phyloP scores from a whole-genome alignment of 1,140 invertebrate species.

The Vanessa tameamea region DNA sequence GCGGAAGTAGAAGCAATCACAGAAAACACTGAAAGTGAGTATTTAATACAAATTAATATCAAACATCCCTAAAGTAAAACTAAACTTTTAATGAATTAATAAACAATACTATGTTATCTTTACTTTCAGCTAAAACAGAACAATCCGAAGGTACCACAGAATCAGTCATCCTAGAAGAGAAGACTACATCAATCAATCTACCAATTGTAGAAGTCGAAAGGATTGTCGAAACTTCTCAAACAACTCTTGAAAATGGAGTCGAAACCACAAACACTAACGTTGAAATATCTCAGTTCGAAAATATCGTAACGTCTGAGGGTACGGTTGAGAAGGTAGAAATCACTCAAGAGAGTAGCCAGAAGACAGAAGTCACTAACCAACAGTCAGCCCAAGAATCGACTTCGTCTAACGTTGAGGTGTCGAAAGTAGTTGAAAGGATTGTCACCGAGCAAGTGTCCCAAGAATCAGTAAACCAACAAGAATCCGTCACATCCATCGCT shows the following conservation, averaged over 20 bases:
- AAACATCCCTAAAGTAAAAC: not conserved
- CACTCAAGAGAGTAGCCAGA: not conserved
- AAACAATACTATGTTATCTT: not conserved
- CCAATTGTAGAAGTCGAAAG: conserved; percentile 20
- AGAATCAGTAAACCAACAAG: conserved; percentile 8
- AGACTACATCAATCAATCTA: conserved; percentile 6
- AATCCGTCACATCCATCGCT: not conserved
- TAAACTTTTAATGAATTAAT: not conserved
- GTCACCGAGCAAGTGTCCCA: conserved; percentile 16
- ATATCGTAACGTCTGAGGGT: not conserved
- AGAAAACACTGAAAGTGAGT: conserved; percentile 30
- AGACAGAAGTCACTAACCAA: not conserved
- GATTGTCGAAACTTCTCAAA: conserved; percentile 20
- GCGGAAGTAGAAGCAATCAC: not conserved
- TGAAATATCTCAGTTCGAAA: conserved; percentile 7
- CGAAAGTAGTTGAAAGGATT: not conserved
- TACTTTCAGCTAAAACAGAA: conserved; percentile 32
- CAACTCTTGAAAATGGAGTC: conserved; percentile 11
- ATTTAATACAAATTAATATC: not conserved
- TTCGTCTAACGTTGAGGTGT: not conserved
- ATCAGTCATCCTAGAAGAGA: conserved; percentile 21
- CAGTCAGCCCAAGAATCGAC: not conserved
- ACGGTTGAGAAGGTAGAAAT: not conserved
- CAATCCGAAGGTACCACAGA: conserved; percentile 31
- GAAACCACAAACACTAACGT: conserved; percentile 10